phyloP scores from a whole-genome alignment of 2,113 vertebrate genomes.

The Porphyrio hochstetteri region DNA sequence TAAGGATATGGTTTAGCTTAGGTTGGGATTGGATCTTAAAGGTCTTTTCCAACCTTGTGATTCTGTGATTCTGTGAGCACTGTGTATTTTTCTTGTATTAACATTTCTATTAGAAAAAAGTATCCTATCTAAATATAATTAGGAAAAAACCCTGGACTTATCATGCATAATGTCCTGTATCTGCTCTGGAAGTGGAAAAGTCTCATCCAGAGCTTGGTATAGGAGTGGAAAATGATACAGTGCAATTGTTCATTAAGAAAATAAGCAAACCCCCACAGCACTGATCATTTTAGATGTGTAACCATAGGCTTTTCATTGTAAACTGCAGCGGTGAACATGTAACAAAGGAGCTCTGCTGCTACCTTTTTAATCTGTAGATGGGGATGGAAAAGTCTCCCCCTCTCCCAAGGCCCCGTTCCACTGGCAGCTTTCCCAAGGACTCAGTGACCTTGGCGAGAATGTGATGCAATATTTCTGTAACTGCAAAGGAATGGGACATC shows the following conservation, averaged over 20 bases:
- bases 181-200: not conserved
- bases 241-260: not conserved
- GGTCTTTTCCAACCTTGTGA: no score
- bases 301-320: not conserved
- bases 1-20: no score
- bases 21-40: no score
- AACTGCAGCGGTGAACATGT: not conserved
- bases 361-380: not conserved
- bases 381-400: not conserved
- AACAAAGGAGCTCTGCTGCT: not conserved
- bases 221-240: not conserved
- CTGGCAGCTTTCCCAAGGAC: constrained; percentile 40
- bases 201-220: not conserved
- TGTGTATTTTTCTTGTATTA: not conserved
- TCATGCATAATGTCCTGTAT: not conserved
- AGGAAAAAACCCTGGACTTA: not conserved
- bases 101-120: not conserved
- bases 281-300: not conserved
- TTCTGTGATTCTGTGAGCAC: no score
- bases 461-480: not conserved
- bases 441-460: not conserved
- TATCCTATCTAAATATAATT: not conserved
- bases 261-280: not conserved
- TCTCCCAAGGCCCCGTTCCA: not conserved
- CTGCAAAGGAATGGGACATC: not conserved